These are phyloP conservation scores for Bradypus variegatus DNA, from an alignment of 2,797 vertebrate species.

Conservation along the genomic window DNA sequence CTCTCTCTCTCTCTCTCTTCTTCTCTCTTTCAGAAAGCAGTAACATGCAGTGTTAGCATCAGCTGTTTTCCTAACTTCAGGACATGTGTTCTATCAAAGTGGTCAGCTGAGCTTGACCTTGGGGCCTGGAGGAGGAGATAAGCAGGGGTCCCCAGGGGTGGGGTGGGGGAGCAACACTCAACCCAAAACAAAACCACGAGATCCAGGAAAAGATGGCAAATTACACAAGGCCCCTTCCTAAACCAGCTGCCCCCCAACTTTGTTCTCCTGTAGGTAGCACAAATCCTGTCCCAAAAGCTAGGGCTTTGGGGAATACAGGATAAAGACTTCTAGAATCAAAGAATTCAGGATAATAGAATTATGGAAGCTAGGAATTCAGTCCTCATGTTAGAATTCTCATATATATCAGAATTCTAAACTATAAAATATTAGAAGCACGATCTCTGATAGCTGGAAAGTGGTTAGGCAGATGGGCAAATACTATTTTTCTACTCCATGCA, in stretches of 20 bases:
- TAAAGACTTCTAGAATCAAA: background rate
- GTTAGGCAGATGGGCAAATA: background rate
- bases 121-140: background rate
- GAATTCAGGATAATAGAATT: background rate
- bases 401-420: background rate
- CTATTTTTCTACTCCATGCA: background rate
- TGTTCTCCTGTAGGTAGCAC: background rate
- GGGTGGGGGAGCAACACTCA: background rate
- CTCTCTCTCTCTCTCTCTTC: too few relatives aligned
- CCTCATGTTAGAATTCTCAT: background rate
- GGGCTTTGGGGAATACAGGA: background rate
- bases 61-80: background rate
- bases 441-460: background rate
- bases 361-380: background rate
- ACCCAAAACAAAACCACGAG: background rate
- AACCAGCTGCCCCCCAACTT: background rate
- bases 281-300: background rate
- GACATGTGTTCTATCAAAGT: background rate
- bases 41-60: background rate
- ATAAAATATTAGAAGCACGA: background rate
- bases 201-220: background rate
- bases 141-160: background rate
- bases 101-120: background rate
- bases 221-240: background rate
- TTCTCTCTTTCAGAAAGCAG: background rate